phyloP scores from a whole-genome alignment of 2,113 vertebrate species.

The Cettia cetti region DNA sequence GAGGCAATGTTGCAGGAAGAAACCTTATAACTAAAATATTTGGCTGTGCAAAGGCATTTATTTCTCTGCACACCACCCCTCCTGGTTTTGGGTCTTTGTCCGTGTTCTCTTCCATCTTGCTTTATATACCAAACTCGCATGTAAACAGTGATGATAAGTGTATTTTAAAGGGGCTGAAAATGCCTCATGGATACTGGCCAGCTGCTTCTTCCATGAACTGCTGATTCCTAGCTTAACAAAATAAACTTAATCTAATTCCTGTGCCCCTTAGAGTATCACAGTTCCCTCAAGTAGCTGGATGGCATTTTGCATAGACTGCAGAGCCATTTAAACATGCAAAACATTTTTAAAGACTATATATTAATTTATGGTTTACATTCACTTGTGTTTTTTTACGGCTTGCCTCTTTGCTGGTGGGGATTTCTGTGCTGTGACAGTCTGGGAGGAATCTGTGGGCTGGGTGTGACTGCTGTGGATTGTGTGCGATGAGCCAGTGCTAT shows the following conservation, averaged over 20 bases:
- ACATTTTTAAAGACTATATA: not conserved
- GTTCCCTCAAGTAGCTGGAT: not conserved
- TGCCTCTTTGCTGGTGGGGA: not conserved
- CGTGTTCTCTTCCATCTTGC: not conserved
- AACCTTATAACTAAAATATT: not conserved
- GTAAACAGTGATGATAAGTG: not conserved
- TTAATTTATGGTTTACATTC: not conserved
- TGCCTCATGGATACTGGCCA: not conserved
- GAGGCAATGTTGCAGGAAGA: not conserved
- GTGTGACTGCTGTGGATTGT: not conserved
- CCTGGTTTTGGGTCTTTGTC: not conserved
- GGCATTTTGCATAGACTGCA: not conserved
- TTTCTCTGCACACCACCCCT: not conserved
- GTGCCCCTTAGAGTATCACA: not conserved
- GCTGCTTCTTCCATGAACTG: not conserved
- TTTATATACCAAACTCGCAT: not conserved
- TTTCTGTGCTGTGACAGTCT: not conserved
- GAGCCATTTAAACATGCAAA: not conserved
- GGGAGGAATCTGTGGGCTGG: not conserved
- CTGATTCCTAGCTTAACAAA: not conserved
- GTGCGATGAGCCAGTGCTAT: not conserved
- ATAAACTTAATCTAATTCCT: not conserved
- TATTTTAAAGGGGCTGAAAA: not conserved
- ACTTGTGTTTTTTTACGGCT: not conserved
- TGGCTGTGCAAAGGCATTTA: not conserved